Evolutionary conservation across 2,888 invertebrate genomes (phyloP).

Genomic region (Catocala fraxini): DNA sequence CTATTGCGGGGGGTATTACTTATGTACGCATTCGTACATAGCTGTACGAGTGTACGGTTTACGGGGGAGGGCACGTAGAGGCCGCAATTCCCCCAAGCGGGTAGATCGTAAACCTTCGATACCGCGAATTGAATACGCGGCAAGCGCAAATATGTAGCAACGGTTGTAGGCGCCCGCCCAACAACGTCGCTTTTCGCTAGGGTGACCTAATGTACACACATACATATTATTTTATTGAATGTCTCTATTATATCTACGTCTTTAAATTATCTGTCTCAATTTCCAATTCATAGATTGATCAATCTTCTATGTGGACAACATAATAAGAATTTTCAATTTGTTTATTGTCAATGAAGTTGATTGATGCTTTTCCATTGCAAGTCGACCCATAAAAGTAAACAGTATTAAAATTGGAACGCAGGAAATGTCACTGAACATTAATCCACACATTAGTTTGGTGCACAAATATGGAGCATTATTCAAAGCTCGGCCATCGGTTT

Average conservation of each 20-base stretch:
- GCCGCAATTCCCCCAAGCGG: constrained; percentile 85
- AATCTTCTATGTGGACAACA: constrained; percentile 15
- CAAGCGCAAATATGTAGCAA: constrained; percentile 76
- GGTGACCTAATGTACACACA: constrained; percentile 30
- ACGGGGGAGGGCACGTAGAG: constrained; percentile 77
- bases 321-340: constrained; percentile 8
- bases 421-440: constrained; percentile 70
- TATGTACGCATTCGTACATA: constrained; percentile 74
- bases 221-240: constrained; percentile 19
- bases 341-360: constrained; percentile 14
- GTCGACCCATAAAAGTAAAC: constrained; percentile 29
- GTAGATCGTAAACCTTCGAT: constrained; percentile 85
- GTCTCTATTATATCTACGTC: constrained; percentile 1
- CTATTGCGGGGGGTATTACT: constrained; percentile 66
- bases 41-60: constrained; percentile 62
- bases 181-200: constrained; percentile 37
- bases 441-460: constrained; percentile 60
- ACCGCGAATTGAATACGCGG: constrained; percentile 83
- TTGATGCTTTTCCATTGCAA: constrained; percentile 40
- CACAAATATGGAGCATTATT: constrained; percentile 57
- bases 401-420: constrained; percentile 39
- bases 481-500: constrained; percentile 56
- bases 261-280: not conserved
- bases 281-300: not conserved
- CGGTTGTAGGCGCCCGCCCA: constrained; percentile 63